phyloP scores from a whole-genome alignment of 2,888 invertebrate species.

The Agrochola litura region DNA sequence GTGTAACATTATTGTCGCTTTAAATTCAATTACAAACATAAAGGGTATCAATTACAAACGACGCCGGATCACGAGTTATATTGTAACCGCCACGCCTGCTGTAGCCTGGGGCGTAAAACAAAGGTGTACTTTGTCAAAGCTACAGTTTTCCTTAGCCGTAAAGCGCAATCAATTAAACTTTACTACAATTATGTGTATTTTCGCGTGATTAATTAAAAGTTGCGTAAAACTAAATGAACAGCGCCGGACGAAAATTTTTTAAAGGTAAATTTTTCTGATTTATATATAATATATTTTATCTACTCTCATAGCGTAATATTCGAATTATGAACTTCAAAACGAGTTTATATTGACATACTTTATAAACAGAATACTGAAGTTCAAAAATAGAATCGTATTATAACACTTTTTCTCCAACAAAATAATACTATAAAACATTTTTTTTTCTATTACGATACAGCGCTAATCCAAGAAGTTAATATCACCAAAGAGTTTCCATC shows the following conservation, averaged over 20 bases:
- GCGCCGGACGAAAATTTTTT: no score
- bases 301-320: no score
- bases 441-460: no score
- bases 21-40: conserved; percentile 47
- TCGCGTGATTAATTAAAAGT: not conserved
- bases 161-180: conserved; percentile 11
- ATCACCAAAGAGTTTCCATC: no score
- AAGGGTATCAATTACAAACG: conserved; percentile 51
- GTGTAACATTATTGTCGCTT: conserved; percentile 20
- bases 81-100: conserved; percentile 26
- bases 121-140: conserved; percentile 28
- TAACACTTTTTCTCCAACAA: no score
- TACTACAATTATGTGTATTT: not conserved
- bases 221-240: not conserved
- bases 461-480: no score
- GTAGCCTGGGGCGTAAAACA: conserved; percentile 20
- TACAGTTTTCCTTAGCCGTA: not conserved
- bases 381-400: no score
- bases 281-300: no score
- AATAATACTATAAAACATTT: no score
- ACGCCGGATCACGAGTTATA: not conserved
- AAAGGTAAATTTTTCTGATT: not conserved
- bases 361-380: no score
- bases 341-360: no score
- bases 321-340: no score